Evolutionary conservation across 2,888 invertebrate genomes (phyloP), one percentile per base, ranked within the genome.

Genomic region (Himalopsyche kuldschensis): DNA sequence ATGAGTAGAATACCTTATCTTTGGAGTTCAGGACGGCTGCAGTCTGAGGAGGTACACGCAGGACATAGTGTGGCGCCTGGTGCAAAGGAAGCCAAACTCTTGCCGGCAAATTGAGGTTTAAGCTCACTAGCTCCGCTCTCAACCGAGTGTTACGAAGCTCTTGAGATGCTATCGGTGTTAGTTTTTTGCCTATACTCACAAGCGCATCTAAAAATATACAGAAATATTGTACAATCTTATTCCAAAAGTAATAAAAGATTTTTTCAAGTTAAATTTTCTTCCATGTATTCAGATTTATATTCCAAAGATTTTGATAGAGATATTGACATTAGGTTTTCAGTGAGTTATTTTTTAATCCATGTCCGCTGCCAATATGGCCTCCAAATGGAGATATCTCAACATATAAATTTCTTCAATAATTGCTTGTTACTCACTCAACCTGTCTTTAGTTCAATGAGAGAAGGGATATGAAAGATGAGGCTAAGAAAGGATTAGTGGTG

Each of bases 11-110:
- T 76, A 95, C 95, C 94, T 98, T 98, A 90, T 98, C 98, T 92
- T 99, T 99, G 87, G 99, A 99, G 91, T 99, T 99, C 87, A 99
- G 95, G 81, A 99, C 99, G 80, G 99, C 99, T 85, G 98, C 98
- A 87, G 98, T 97, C 88, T 98, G 97, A 84, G 98, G 98, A 75
- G 99, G 99, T 91, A 99, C 98, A 90, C 99, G 93, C 78, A 99
- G 96, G 87, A 99, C 96, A 89, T 98, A 96, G 91, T 99, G 99
- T 79, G 97, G 95, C 87, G 94, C 93, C 87, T 95, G 95, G 90
- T 97, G 96, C 77, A 99, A 93, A 17, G 99, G 99, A 87, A 99
- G 93, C 99, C 99, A 99, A 85, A 99, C 99, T 84, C 98, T 93
- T 15, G 99, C 99, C 17, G 99, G 99, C 85, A 99, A 93, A 92